These are phyloP conservation scores for Copidosoma aretas DNA, from an alignment of 2,888 invertebrate species.

Conservation along the genomic window DNA sequence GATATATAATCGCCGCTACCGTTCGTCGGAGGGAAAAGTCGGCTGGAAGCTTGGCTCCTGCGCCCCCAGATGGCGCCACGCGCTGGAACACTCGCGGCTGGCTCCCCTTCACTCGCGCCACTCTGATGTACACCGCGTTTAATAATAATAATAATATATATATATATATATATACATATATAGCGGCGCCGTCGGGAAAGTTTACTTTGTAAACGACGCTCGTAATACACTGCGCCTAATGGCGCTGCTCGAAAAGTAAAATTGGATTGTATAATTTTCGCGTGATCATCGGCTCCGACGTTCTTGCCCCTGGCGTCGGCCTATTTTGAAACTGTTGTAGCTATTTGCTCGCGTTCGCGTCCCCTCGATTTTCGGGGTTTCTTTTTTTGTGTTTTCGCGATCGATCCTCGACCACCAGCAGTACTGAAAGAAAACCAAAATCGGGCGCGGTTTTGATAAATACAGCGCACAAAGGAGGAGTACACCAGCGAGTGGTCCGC, in stretches of 20 bases:
- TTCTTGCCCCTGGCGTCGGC: too few species aligned
- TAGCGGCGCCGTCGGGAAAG: slow-evolving; percentile 18
- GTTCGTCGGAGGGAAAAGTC: slow-evolving; percentile 44
- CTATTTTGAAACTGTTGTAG: too few species aligned
- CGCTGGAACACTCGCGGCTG: slow-evolving; percentile 45
- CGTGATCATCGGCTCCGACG: too few species aligned
- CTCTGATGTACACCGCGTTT: not conserved
- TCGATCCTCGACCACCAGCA: too few species aligned
- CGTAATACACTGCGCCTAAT: not conserved
- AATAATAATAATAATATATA: too few species aligned
- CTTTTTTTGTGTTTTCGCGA: too few species aligned
- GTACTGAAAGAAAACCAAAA: too few species aligned
- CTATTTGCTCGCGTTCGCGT: too few species aligned
- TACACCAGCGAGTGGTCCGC: too few species aligned
- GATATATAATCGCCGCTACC: slow-evolving; percentile 40
- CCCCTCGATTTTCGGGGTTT: too few species aligned
- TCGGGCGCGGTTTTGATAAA: too few species aligned
- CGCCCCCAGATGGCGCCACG: slow-evolving; percentile 54
- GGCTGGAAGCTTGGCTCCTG: slow-evolving; percentile 6
- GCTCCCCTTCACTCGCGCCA: slow-evolving; percentile 14
- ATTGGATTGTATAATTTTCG: slow-evolving; percentile 5
- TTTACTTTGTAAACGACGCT: slow-evolving; percentile 9
- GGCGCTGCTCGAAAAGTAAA: slow-evolving; percentile 1
- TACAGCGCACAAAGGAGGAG: too few species aligned
- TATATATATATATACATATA: not conserved